Percentiles rank a stretch among this genome's conserved stretches.
phyloP scores from a whole-genome alignment of 2,113 vertebrate genomes.

The Lampris megalopsis region DNA sequence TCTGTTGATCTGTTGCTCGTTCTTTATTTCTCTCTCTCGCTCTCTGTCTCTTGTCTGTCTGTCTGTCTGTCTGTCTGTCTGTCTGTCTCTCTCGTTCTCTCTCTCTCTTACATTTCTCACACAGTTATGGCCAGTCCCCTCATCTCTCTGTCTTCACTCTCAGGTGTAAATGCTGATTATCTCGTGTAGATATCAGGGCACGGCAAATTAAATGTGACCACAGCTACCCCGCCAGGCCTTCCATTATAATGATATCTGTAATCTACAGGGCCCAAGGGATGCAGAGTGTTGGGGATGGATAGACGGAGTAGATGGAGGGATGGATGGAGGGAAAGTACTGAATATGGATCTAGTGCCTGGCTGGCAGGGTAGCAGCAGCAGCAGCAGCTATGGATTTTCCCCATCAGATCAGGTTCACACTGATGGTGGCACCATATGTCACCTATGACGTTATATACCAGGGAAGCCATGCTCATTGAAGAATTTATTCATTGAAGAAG shows the following conservation, averaged over 20 bases:
- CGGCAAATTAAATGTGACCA: conserved; percentile 81
- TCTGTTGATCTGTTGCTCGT: too few species aligned
- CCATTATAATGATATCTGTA: conserved; percentile 81
- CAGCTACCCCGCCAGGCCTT: conserved; percentile 65
- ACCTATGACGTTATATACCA: conserved; percentile 36
- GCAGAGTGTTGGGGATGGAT: conserved; percentile 31
- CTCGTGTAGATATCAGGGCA: conserved; percentile 75
- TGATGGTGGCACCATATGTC: conserved; percentile 48
- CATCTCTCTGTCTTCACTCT: conserved; percentile 54
- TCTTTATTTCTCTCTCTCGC: neutral
- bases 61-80: conserved; percentile 13
- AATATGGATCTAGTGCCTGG: conserved; percentile 48
- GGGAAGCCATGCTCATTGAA: neutral
- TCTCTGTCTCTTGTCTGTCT: neutral
- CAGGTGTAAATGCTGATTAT: conserved; percentile 77
- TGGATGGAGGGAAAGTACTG: conserved; percentile 33
- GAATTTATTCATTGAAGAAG: neutral
- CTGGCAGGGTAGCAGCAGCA: conserved; percentile 16
- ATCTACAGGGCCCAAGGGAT: conserved; percentile 69
- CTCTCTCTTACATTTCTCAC: conserved; percentile 6
- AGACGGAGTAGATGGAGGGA: conserved; percentile 27
- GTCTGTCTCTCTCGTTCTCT: conserved; percentile 27
- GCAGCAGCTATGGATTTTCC: conserved; percentile 45
- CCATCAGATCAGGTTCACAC: conserved; percentile 43
- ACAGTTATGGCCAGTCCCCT: conserved; percentile 18